Base-by-base conservation (phyloP, 2,797 vertebrate species). In the Ispidina lecontei region DNA sequence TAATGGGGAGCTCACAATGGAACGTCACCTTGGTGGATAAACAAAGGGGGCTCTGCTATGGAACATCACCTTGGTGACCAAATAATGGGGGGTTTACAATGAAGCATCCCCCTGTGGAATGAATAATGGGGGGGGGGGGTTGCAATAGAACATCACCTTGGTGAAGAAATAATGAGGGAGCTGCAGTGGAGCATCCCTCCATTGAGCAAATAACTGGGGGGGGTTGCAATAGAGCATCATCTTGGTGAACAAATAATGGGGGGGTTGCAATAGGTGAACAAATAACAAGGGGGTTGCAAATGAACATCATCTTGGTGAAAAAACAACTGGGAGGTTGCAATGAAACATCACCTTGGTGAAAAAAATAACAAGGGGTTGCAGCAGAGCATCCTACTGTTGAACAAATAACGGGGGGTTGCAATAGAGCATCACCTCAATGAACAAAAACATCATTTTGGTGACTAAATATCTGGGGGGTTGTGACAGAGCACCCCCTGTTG, bases 31-130 rank as follows among this genome's bases (percentile, higher is more conserved):
- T 2, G 1, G 1, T 8, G 12, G 72, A 13, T 10, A 64, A 73
- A 41, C 33, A 64, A 56, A 0, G 1, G 7, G 23, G 49, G 13
- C 10, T 8, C 44, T 84, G 70, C 21, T n/a, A 8, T 0, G 13
- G 52, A 54, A 29, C 54, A 52, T 52, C 51, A 4, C 8, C 3
- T 2, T 2, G 1, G 1, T 8, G 12, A 82, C 10, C 15, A 64
- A 73, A 41, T 49, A 72, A 56, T 0, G 1, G 7, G 23, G 49
- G 13, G 12, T 8, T 8, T 84, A 60, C 21, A 37, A 8, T 0
- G 13, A 9, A 51, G 21, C 52, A 35, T 8, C 37, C 1, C 9
- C 51, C 16, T 3, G 6, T 28, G 11, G 26, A 52, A 54, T 11
- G 12, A n/a, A 54, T n/a, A 54, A 54, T 4, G 52, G 29, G 51